Base-by-base conservation (phyloP, 2,797 vertebrate genomes). In the Babyrousa celebensis region DNA sequence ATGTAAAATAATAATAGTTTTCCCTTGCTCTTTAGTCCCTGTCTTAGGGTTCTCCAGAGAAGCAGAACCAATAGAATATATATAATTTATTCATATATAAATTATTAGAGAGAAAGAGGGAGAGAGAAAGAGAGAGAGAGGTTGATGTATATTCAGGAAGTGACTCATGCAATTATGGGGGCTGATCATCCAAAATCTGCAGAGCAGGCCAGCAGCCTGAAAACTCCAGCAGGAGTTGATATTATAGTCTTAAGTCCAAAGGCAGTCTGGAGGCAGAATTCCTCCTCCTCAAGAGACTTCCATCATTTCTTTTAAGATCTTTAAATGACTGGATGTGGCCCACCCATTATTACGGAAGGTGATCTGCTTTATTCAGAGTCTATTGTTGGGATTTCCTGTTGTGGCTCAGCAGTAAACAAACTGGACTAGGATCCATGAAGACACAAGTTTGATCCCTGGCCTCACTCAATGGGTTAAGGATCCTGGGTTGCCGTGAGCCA, bases 1-100 rank as follows among this genome's bases (percentile, higher is more conserved):
- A 79, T 84, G n/a, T 48, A 77, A 90, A 94, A 94, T 88, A 71
- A 60, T 89, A 75, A 52, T 48, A 84, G 56, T 90, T 95, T 85
- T 12, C 15, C 5, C 15, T 85, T 88, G 9, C 12, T 87, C 3
- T 85, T 89, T 92, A 56, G 32, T 80, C 48, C 90, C 40, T 94
- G 11, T 70, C 23, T 68, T 92, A 58, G 32, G 11, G 1, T 56
- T 96, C 43, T 74, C 29, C 25, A 91, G 58, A 54, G 17, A 54
- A 65, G 65, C 11, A 94, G 20, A 72, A 40, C 17, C 58, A 52
- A 27, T 29, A 54, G n/a, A 40, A 83, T n/a, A 5, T 18, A 32
- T 70, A 6, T 85, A 27, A 14, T 71, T 27, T 86, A 48, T 62
- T n/a, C 2, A 40, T 11, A 20, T 40, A 43, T 48, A 58, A 32